phyloP scores from a whole-genome alignment of 2,888 invertebrate genomes.

The Pheosia gnoma region DNA sequence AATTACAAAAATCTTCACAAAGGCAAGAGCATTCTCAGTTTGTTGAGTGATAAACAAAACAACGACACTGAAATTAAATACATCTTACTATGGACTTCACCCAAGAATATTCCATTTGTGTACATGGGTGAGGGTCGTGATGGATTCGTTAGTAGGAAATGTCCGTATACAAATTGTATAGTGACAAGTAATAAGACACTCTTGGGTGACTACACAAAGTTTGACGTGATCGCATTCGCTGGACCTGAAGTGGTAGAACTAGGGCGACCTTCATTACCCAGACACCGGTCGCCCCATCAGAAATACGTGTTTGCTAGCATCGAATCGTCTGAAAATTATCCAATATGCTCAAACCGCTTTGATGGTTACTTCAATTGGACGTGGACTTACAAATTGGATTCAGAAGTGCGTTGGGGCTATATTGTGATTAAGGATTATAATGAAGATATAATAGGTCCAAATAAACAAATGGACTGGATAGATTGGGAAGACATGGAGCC shows the following conservation, averaged over 20 bases:
- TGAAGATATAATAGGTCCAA: conserved; percentile 58
- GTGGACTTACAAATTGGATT: conserved; percentile 66
- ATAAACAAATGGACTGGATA: conserved; percentile 60
- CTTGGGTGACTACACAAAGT: conserved; percentile 50
- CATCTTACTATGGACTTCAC: conserved; percentile 56
- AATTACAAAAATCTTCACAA: conserved; percentile 7
- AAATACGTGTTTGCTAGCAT: conserved; percentile 64
- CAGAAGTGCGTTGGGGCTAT: conserved; percentile 66
- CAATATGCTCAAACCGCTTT: conserved; percentile 48
- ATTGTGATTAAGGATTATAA: conserved; percentile 56
- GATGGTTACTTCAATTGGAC: conserved; percentile 72
- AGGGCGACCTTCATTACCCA: conserved; percentile 35
- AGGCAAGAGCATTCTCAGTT: neutral
- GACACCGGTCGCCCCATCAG: conserved; percentile 51
- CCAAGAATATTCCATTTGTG: conserved; percentile 45
- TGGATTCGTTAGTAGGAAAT: conserved; percentile 53
- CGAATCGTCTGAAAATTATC: conserved; percentile 64
- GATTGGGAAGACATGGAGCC: conserved; percentile 48
- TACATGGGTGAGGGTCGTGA: conserved; percentile 46
- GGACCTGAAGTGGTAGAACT: conserved; percentile 51
- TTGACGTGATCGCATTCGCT: conserved; percentile 61
- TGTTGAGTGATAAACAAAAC: conserved; percentile 2
- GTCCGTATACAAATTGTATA: conserved; percentile 60
- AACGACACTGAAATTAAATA: conserved; percentile 40
- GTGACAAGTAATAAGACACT: conserved; percentile 52